A percentile compares a stretch with the other conserved stretches of the same genome.
phyloP scores from a whole-genome alignment of 2,113 vertebrate genomes.

The Albula goreensis region DNA sequence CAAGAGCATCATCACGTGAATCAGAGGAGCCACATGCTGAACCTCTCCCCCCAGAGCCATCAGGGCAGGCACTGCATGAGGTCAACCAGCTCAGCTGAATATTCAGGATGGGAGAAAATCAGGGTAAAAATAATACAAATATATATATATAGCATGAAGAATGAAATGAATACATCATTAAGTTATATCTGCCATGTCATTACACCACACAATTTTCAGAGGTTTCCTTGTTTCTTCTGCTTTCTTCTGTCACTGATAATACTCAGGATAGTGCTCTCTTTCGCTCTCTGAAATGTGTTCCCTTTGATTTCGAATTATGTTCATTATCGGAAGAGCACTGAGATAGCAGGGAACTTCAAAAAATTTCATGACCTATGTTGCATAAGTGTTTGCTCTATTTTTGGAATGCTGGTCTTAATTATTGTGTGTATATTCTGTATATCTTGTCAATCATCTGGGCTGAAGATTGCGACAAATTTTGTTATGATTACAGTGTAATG shows the following conservation, averaged over 20 bases:
- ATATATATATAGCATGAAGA: no score
- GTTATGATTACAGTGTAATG: not conserved
- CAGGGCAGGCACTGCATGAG: no score
- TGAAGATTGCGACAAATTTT: not conserved
- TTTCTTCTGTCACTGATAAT: conserved; percentile 38
- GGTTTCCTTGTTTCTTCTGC: conserved; percentile 41
- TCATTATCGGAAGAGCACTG: conserved; percentile 49
- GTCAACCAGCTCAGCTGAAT: no score
- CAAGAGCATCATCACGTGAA: no score
- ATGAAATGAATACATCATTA: no score
- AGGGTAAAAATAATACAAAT: no score
- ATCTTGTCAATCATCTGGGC: not conserved
- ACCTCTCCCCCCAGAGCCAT: no score
- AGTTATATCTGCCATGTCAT: conserved; percentile 24
- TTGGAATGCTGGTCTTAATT: conserved; percentile 44
- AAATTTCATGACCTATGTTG: conserved; percentile 55
- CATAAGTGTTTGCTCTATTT: conserved; percentile 55
- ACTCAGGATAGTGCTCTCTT: conserved; percentile 41
- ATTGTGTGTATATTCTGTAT: not conserved
- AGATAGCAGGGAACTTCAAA: conserved; percentile 45
- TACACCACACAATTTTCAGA: not conserved
- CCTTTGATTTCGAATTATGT: conserved; percentile 60
- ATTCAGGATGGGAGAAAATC: no score
- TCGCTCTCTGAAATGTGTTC: conserved; percentile 33
- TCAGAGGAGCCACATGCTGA: no score